Conservation (phyloP, 2,113 vertebrate species). For the Myiagra hebetior region DNA sequence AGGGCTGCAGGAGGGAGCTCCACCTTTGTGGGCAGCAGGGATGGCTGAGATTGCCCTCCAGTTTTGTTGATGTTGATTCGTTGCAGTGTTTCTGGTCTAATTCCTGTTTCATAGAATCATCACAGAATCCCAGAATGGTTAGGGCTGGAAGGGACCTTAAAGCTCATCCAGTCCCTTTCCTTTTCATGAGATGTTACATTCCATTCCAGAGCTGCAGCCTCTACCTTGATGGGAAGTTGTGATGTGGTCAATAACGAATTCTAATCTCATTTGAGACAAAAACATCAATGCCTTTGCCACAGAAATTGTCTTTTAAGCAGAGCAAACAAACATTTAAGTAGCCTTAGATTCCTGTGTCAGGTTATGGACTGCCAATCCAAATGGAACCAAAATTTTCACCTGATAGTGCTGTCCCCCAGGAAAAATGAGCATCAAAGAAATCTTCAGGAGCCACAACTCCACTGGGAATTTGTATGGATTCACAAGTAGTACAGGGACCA, state of each 20-base stretch:
- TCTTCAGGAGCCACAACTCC: slow-evolving; percentile 22
- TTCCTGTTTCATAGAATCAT: neutral
- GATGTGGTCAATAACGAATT: neutral
- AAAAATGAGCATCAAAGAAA: neutral
- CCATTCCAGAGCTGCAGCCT: neutral
- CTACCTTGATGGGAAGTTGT: neutral
- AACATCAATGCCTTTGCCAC: neutral
- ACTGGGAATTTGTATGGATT: neutral
- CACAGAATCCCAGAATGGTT: neutral
- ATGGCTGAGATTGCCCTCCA: neutral
- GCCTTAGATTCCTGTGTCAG: neutral
- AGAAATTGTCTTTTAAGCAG: neutral
- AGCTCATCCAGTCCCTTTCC: neutral
- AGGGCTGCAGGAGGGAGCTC: neutral
- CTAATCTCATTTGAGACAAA: neutral
- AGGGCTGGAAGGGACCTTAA: neutral
- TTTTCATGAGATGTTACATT: neutral
- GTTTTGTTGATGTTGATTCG: neutral
- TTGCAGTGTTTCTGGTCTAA: neutral
- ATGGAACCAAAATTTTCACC: neutral
- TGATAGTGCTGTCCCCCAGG: neutral
- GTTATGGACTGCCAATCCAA: neutral
- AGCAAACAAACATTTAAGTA: neutral
- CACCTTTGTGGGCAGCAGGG: neutral
- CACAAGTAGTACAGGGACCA: neutral